Evolutionary conservation across 1,140 invertebrate genomes (phyloP).

Genomic region (Dendrolimus kikuchii): DNA sequence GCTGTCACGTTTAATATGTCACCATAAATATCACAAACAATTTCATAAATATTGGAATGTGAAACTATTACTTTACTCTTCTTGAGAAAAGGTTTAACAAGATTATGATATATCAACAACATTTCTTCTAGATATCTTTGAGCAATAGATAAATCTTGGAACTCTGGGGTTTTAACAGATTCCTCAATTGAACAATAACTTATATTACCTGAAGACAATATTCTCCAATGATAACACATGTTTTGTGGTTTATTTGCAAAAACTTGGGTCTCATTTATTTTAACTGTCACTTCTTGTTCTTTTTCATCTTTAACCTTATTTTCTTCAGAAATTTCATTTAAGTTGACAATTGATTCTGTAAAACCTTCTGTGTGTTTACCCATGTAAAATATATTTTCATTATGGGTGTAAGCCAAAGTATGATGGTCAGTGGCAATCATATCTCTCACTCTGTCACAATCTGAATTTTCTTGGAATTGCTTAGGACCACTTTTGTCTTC

Average conservation of each 20-base stretch:
- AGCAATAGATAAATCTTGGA: constrained; percentile 75
- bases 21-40: constrained; percentile 77
- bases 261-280: constrained; percentile 35
- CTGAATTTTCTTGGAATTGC: constrained; percentile 72
- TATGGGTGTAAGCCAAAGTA: constrained; percentile 80
- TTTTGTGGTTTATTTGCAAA: constrained; percentile 46
- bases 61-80: constrained; percentile 70
- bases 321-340: constrained; percentile 35
- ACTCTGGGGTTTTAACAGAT: constrained; percentile 59
- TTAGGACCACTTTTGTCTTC: constrained; percentile 76
- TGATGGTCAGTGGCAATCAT: constrained; percentile 83
- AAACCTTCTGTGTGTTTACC: constrained; percentile 65
- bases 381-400: constrained; percentile 72
- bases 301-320: constrained; percentile 29
- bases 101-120: constrained; percentile 74
- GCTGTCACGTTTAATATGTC: constrained; percentile 81
- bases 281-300: constrained; percentile 24
- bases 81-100: constrained; percentile 77
- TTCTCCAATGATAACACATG: constrained; percentile 61
- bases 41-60: constrained; percentile 76
- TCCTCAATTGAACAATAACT: constrained; percentile 61
- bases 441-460: constrained; percentile 76
- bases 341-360: constrained; percentile 61
- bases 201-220: constrained; percentile 58
- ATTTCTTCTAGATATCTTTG: constrained; percentile 81